Evolutionary conservation across 2,113 vertebrate species (phyloP).

Genomic region (Nothocercus julius): DNA sequence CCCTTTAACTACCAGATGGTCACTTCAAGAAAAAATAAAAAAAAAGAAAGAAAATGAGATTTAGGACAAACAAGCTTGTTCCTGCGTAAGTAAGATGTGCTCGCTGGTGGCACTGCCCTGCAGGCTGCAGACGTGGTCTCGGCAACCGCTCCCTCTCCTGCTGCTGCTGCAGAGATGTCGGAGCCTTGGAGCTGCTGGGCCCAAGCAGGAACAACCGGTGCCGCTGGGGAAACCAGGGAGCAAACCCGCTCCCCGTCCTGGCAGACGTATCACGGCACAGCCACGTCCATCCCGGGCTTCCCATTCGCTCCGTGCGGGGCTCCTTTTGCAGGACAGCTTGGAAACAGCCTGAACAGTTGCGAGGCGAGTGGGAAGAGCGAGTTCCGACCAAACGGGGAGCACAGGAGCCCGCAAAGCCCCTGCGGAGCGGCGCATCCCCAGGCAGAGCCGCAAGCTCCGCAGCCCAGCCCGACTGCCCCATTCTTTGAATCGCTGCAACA

Average conservation of each 20-base stretch:
- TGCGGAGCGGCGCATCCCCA: neutral
- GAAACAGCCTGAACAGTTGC: fast-evolving
- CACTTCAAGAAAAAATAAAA: neutral
- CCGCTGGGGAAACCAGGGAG: neutral
- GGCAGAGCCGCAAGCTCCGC: neutral
- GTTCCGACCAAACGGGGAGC: neutral
- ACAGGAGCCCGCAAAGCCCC: neutral
- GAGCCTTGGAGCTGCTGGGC: neutral
- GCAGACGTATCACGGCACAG: neutral
- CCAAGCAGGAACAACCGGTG: neutral
- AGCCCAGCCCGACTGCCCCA: neutral
- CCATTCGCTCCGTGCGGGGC: neutral
- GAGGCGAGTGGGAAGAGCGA: neutral
- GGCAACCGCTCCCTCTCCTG: neutral
- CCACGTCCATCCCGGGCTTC: neutral
- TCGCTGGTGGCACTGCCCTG: neutral
- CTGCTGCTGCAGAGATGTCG: neutral
- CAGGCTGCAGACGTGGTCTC: neutral
- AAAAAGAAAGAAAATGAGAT: neutral
- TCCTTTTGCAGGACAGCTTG: neutral
- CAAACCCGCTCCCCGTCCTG: neutral
- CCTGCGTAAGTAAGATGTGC: neutral
- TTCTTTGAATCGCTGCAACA: neutral
- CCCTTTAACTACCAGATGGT: neutral
- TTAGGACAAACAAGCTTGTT: neutral